These are phyloP conservation scores for Nyctibius grandis DNA, from an alignment of 2,797 vertebrate genomes.

Conservation along the genomic window DNA sequence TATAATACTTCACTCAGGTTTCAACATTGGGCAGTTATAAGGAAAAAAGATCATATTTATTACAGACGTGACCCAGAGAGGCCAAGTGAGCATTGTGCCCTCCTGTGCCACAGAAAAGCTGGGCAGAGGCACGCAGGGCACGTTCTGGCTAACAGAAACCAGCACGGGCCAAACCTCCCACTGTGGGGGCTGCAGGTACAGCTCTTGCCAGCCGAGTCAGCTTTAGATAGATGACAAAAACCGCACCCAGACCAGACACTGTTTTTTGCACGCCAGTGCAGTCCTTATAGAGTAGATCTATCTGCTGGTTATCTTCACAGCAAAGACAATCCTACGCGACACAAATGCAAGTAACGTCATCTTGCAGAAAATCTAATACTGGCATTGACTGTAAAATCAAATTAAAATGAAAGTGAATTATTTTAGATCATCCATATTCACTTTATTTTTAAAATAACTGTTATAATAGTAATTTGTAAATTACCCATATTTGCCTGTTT, in stretches of 20 bases:
- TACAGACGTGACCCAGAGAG: background rate
- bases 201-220: background rate
- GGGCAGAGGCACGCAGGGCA: background rate
- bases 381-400: background rate
- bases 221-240: background rate
- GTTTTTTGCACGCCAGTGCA: background rate
- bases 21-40: background rate
- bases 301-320: background rate
- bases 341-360: background rate
- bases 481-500: slow-evolving; percentile 39
- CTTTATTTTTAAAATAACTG: background rate
- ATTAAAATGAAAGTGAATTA: background rate
- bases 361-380: background rate
- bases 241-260: fast-evolving
- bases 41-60: background rate
- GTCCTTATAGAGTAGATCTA: fast-evolving
- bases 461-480: background rate
- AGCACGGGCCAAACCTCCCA: background rate
- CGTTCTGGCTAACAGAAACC: background rate
- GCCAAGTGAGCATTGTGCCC: too few relatives aligned
- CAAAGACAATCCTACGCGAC: background rate
- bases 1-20: background rate
- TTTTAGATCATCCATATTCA: background rate
- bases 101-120: background rate
- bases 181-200: background rate